Evolutionary conservation across 2,888 invertebrate species (phyloP).

Genomic region (Rhagium mordax): DNA sequence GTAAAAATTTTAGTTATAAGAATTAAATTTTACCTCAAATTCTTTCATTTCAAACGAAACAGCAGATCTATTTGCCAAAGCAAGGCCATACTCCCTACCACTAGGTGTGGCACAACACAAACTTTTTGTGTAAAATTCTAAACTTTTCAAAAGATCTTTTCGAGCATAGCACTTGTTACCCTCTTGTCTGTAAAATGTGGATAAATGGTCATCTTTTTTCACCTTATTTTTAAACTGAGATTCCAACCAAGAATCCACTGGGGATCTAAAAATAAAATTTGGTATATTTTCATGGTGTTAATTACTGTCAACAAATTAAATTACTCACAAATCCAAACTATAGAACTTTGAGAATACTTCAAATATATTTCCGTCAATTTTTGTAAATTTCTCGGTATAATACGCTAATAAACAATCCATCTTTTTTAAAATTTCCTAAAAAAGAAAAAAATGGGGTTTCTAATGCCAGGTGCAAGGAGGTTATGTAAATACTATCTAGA

Average conservation of each 20-base stretch:
- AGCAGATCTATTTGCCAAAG: slow-evolving; percentile 81
- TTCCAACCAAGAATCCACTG: slow-evolving; percentile 65
- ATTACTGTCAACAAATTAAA: slow-evolving; percentile 25
- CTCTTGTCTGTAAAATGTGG: slow-evolving; percentile 67
- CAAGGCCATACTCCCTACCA: slow-evolving; percentile 75
- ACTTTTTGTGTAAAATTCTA: slow-evolving; percentile 77
- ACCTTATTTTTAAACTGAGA: slow-evolving; percentile 60
- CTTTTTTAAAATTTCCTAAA: slow-evolving; percentile 34
- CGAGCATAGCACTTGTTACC: slow-evolving; percentile 76
- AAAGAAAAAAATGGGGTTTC: slow-evolving; percentile 10
- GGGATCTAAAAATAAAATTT: slow-evolving; percentile 60
- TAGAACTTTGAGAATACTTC: slow-evolving; percentile 62
- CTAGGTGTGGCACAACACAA: slow-evolving; percentile 74
- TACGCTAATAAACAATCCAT: slow-evolving; percentile 62
- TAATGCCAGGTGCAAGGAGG: slow-evolving; percentile 19
- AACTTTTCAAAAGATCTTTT: slow-evolving; percentile 72
- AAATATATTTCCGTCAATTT: slow-evolving; percentile 61
- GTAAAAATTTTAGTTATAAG: no score
- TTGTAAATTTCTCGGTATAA: slow-evolving; percentile 60
- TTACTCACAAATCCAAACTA: slow-evolving; percentile 60
- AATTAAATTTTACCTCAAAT: slow-evolving; percentile 72
- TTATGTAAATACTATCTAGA: slow-evolving; percentile 1
- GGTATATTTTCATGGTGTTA: slow-evolving; percentile 7
- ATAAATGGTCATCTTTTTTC: slow-evolving; percentile 63
- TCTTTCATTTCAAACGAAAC: slow-evolving; percentile 75